Evolutionary conservation across 2,888 invertebrate genomes (phyloP), one percentile per base, ranked within the genome.

Genomic region (Mythimna vitellina): DNA sequence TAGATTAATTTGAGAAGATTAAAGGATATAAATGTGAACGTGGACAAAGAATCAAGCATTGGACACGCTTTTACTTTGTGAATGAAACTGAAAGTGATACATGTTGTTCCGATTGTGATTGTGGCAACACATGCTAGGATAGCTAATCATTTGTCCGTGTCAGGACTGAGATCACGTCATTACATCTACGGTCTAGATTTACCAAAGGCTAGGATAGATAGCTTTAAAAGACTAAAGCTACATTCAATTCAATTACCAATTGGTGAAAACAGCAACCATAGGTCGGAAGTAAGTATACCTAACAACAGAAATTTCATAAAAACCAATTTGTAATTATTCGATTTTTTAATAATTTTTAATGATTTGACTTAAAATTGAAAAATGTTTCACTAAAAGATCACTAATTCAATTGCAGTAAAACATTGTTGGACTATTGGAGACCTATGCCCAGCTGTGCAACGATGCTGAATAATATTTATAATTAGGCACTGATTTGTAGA

Each of bases 1-100:
- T 46, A 76, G 62, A 78, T 75, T 76, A 66, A 78, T 76, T 78
- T 51, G 57, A 66, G 22, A 25, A 76, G 58, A 78, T 82, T 75
- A 75, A 76, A 76, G 65, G 51, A 62, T 29, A 61, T 61, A 38
- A 38, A 78, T 78, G 46, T 51, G 35, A 58, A 22, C 20, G 42
- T 60, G 46, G 12, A 77, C 58, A 60, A 54, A 60, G 53, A 70
- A 22, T 20, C 4, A 49, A 25, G 62, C 22, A 76, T 77, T 60
- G 22, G 58, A 14, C 29, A 67, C 67, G 35, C 49, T 76, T 35
- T 75, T 60, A 58, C 46, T 29, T 53, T 20, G 42, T 51, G 8
- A 78, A 62, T 57, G 25, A 51, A 76, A 64, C 46, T 64, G 22
- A 74, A 60, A 73, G 46, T 4, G 14, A 60, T 53, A 42, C 25